Percentiles rank a stretch among this genome's conserved stretches.
These are phyloP conservation scores for Caenorhabditis macrosperma DNA, from an alignment of 2,888 invertebrate genomes.

Conservation along the genomic window DNA sequence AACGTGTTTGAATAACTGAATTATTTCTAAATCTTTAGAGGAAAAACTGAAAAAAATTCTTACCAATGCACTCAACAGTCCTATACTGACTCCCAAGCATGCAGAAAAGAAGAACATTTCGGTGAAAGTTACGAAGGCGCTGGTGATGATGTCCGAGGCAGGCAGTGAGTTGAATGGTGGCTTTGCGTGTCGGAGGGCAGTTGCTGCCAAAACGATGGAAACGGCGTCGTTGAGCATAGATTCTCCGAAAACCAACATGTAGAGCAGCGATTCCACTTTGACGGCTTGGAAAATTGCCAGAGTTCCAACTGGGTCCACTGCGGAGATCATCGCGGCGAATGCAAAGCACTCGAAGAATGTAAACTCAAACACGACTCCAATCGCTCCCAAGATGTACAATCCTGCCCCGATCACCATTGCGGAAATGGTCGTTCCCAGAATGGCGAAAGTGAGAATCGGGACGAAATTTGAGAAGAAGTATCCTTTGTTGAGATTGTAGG, in stretches of 20 bases:
- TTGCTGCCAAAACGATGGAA: slow-evolving; percentile 94
- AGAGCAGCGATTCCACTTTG: slow-evolving; percentile 89
- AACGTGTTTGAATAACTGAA: slow-evolving; percentile 90
- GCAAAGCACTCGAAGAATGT: slow-evolving; percentile 98
- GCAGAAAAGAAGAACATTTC: slow-evolving; percentile 99
- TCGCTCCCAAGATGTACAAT: slow-evolving; percentile 92
- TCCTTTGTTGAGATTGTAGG: slow-evolving; percentile 94
- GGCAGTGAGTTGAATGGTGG: slow-evolving; percentile 57
- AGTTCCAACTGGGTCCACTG: slow-evolving; percentile 98
- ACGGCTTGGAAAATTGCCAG: slow-evolving; percentile 94
- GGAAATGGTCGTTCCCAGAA: slow-evolving; percentile 96
- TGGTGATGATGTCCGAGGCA: slow-evolving; percentile 79
- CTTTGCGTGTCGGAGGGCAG: slow-evolving; percentile 68
- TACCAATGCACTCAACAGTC: slow-evolving; percentile 90
- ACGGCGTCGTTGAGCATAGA: slow-evolving; percentile 98
- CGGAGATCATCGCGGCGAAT: slow-evolving; percentile 97
- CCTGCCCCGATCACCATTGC: slow-evolving; percentile 97
- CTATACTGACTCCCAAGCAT: slow-evolving; percentile 94
- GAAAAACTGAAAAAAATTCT: slow-evolving; percentile 34
- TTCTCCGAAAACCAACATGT: slow-evolving; percentile 99
- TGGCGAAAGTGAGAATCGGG: slow-evolving; percentile 97
- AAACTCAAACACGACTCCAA: slow-evolving; percentile 88
- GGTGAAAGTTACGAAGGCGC: slow-evolving; percentile 89
- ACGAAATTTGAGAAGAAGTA: slow-evolving; percentile 92
- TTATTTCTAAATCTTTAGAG: not conserved